A percentile compares a stretch with the other conserved stretches of the same genome.
phyloP scores from a whole-genome alignment of 2,888 invertebrate species.

The Hemaris fuciformis region DNA sequence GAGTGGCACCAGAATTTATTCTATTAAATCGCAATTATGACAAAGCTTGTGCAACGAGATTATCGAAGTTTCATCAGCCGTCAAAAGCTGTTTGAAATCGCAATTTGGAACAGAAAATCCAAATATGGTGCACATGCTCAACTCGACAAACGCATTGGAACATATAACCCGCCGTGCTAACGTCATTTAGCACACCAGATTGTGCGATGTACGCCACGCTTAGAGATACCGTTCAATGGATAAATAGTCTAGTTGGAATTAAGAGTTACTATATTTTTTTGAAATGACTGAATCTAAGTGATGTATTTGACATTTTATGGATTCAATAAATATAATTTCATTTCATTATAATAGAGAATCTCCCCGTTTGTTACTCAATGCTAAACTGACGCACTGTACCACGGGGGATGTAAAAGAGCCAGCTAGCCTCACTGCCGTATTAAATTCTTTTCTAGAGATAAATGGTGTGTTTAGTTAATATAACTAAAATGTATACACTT shows the following conservation, averaged over 20 bases:
- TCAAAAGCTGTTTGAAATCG: background rate
- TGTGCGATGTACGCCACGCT: background rate
- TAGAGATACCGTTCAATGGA: background rate
- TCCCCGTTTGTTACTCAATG: background rate
- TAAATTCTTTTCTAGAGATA: background rate
- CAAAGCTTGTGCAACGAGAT: background rate
- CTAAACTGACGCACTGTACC: background rate
- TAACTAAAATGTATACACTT: too few relatives aligned
- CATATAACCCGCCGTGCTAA: background rate
- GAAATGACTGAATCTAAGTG: too few relatives aligned
- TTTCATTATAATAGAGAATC: background rate
- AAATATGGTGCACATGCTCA: background rate
- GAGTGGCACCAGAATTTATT: background rate
- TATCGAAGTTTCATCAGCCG: background rate
- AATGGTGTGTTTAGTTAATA: background rate
- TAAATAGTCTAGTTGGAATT: too few relatives aligned
- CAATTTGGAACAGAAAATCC: background rate
- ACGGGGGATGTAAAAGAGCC: background rate
- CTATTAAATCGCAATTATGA: background rate
- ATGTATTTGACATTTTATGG: too few relatives aligned
- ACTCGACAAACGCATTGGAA: background rate
- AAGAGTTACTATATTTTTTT: too few relatives aligned
- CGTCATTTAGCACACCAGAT: background rate
- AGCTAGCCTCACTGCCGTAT: background rate
- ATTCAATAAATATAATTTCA: too few relatives aligned